phyloP scores from a whole-genome alignment of 2,113 vertebrate genomes.

The Brienomyrus brachyistius region DNA sequence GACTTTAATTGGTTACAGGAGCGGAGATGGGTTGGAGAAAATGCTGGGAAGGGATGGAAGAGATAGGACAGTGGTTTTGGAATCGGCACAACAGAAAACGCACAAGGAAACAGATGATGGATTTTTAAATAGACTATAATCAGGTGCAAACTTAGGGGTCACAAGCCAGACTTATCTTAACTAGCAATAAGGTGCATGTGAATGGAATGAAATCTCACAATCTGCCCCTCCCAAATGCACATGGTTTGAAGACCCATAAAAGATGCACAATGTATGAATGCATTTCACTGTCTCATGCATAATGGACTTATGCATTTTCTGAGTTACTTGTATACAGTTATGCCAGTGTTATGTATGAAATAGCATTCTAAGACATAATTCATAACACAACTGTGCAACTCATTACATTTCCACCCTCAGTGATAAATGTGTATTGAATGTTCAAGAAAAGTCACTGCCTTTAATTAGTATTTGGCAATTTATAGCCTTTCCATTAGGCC shows the following conservation, averaged over 20 bases:
- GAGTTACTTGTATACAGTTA: background rate
- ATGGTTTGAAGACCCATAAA: background rate
- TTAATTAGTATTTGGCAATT: background rate
- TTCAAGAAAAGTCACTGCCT: background rate
- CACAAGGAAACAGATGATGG: background rate
- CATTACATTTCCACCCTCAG: background rate
- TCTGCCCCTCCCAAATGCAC: background rate
- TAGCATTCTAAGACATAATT: background rate
- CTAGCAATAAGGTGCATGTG: background rate
- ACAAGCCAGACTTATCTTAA: background rate
- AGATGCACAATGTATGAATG: background rate
- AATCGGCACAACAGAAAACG: background rate
- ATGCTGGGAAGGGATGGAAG: background rate
- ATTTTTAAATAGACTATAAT: background rate
- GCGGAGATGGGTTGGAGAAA: background rate
- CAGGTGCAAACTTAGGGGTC: background rate
- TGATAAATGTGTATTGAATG: background rate
- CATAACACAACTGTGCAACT: background rate
- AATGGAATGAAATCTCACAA: background rate
- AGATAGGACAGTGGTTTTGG: background rate
- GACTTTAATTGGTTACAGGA: background rate
- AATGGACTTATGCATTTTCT: background rate
- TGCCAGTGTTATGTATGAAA: background rate
- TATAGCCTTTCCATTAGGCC: background rate
- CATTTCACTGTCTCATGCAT: background rate